Conservation (phyloP, 2,888 invertebrate genomes). For the Mellilla xanthometata region DNA sequence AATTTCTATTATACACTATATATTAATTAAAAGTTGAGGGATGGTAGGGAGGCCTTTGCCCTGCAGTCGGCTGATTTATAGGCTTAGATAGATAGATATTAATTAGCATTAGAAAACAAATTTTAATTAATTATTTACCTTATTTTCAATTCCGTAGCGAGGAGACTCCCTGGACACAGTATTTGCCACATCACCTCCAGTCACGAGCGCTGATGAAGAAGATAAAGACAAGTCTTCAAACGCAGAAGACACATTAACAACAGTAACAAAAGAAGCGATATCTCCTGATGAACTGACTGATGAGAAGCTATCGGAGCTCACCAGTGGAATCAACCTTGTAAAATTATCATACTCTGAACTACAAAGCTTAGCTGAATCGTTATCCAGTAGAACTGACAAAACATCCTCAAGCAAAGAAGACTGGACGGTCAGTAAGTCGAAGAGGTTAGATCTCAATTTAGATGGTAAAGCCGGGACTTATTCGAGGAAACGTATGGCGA, state of each 20-base stretch:
- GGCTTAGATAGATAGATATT: neutral
- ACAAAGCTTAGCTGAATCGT: slow-evolving; percentile 69
- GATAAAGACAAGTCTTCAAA: slow-evolving; percentile 42
- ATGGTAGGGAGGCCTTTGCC: no score
- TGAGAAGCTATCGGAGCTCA: slow-evolving; percentile 66
- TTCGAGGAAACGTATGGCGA: slow-evolving; percentile 74
- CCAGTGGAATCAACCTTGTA: slow-evolving; percentile 68
- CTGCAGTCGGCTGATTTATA: no score
- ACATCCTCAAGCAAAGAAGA: slow-evolving; percentile 74
- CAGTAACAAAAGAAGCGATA: slow-evolving; percentile 30
- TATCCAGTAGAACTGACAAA: slow-evolving; percentile 64
- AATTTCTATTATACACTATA: no score
- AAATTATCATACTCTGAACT: slow-evolving; percentile 70
- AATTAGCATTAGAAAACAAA: neutral
- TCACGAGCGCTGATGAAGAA: slow-evolving; percentile 59
- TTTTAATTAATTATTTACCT: neutral
- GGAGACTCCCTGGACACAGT: slow-evolving; percentile 87
- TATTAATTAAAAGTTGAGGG: no score
- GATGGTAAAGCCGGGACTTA: slow-evolving; percentile 77
- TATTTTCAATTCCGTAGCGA: slow-evolving; percentile 66
- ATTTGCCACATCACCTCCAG: slow-evolving; percentile 84
- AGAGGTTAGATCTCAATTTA: slow-evolving; percentile 68
- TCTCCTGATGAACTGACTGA: slow-evolving; percentile 59
- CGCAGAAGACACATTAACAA: slow-evolving; percentile 22
- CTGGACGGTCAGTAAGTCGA: slow-evolving; percentile 69